Conservation (phyloP, 2,113 vertebrate species). For the Chascanopsetta lugubris region DNA sequence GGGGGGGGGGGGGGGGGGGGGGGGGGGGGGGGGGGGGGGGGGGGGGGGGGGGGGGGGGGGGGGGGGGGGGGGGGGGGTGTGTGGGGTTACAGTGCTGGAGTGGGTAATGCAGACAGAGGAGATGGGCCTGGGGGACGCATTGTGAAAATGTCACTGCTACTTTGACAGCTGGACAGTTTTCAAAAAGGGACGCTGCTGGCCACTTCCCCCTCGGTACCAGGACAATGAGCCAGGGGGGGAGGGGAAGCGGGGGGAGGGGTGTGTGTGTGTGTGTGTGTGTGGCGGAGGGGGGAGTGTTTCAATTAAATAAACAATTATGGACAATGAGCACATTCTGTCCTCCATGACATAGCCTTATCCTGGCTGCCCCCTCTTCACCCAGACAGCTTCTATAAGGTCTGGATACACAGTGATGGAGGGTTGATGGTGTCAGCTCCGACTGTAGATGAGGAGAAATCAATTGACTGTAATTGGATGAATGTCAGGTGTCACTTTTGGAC, state of each 20-base stretch:
- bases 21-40: conserved; percentile 18
- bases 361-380: not conserved
- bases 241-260: conserved; percentile 58
- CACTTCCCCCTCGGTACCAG: conserved; percentile 75
- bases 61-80: conserved; percentile 10
- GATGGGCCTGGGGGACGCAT: conserved; percentile 75
- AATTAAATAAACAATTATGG: conserved; percentile 82
- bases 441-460: conserved; percentile 12
- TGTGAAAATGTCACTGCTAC: conserved; percentile 83
- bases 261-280: too few relatives aligned
- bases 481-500: conserved; percentile 17
- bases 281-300: conserved; percentile 73
- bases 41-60: conserved; percentile 10
- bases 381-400: conserved; percentile 43
- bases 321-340: conserved; percentile 82
- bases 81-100: conserved; percentile 49
- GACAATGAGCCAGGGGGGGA: conserved; percentile 69
- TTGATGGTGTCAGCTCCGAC: too few relatives aligned
- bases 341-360: conserved; percentile 71
- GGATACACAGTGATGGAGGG: conserved; percentile 32
- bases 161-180: conserved; percentile 87
- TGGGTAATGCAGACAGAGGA: conserved; percentile 52
- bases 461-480: conserved; percentile 17
- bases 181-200: conserved; percentile 78
- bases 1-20: not conserved